phyloP scores from a whole-genome alignment of 2,113 vertebrate genomes.

The Psettodes erumei region DNA sequence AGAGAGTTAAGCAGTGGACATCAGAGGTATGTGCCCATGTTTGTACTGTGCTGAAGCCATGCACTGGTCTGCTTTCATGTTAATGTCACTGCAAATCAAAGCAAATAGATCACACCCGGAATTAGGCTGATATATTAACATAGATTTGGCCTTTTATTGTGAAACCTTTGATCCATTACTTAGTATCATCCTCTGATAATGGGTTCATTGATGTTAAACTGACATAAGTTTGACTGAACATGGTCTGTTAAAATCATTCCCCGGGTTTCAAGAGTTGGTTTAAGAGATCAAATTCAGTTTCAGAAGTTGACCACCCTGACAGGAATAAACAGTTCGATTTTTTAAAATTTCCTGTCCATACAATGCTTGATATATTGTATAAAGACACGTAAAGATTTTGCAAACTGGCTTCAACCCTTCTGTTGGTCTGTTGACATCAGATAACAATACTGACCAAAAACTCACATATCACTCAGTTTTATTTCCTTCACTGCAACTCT shows the following conservation, averaged over 20 bases:
- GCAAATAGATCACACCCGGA: conserved; percentile 9
- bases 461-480: background rate
- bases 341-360: too few species aligned
- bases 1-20: background rate
- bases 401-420: background rate
- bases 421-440: background rate
- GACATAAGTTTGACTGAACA: background rate
- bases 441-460: background rate
- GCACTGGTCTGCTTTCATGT: conserved; percentile 33
- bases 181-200: background rate
- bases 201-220: background rate
- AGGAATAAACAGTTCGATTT: too few species aligned
- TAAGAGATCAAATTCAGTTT: background rate
- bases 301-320: background rate
- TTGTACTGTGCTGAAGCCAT: background rate
- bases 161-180: conserved; percentile 15
- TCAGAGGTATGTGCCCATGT: background rate
- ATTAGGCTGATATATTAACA: background rate
- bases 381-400: background rate
- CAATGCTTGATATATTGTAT: conserved; percentile 2
- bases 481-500: background rate
- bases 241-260: background rate
- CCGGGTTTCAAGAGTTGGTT: background rate
- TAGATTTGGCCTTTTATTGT: background rate
- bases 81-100: conserved; percentile 32